phyloP scores from a whole-genome alignment of 2,888 invertebrate genomes.

The Helicoverpa assulta region DNA sequence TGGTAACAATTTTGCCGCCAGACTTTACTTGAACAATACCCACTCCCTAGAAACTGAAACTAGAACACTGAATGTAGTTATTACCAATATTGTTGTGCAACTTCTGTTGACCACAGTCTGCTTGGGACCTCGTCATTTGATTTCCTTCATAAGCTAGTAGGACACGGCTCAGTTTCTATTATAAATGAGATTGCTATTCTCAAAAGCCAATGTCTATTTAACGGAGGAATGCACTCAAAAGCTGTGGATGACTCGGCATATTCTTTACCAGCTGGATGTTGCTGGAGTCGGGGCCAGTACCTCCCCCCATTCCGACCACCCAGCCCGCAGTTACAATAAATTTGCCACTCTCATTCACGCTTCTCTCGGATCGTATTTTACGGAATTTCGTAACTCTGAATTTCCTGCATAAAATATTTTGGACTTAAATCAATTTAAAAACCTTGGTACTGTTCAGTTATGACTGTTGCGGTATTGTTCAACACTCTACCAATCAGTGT shows the following conservation, averaged over 20 bases:
- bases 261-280: conserved; percentile 47
- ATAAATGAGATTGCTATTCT: conserved; percentile 49
- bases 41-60: conserved; percentile 15
- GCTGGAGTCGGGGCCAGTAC: conserved; percentile 13
- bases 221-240: conserved; percentile 53
- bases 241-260: conserved; percentile 51
- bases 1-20: neutral
- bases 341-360: conserved; percentile 56
- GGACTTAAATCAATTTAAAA: conserved; percentile 43
- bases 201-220: conserved; percentile 50
- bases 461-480: conserved; percentile 19
- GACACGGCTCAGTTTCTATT: conserved; percentile 31
- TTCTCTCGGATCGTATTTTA: conserved; percentile 49
- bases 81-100: conserved; percentile 13
- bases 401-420: conserved; percentile 39
- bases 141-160: conserved; percentile 23
- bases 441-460: conserved; percentile 28
- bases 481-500: conserved; percentile 6
- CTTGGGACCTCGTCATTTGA: conserved; percentile 19
- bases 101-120: conserved; percentile 14
- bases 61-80: conserved; percentile 18
- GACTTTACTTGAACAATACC: conserved; percentile 1
- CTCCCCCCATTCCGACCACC: conserved; percentile 2
- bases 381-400: conserved; percentile 49
- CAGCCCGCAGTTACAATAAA: conserved; percentile 48